A percentile compares a stretch with the other conserved stretches of the same genome.
Conservation (phyloP, 2,888 invertebrate species). For the Allophyes oxyacanthae region DNA sequence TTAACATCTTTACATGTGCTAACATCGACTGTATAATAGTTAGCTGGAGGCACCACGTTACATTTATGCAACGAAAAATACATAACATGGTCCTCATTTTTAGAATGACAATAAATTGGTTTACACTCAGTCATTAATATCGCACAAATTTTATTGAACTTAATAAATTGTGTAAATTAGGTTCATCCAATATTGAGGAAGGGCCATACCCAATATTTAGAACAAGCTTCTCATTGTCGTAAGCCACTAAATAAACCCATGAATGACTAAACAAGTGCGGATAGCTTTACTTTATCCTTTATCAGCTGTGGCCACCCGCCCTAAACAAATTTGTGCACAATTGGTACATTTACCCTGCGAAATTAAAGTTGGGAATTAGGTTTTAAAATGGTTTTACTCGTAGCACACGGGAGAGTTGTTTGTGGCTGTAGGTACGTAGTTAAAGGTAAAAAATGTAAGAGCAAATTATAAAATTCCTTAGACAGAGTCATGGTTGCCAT, state of each 20-base stretch:
- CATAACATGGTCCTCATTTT: too few relatives aligned
- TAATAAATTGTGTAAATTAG: not conserved
- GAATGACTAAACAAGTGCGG: slow-evolving; percentile 60
- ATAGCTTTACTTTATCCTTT: slow-evolving; percentile 69
- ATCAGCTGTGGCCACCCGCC: slow-evolving; percentile 70
- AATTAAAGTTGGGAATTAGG: slow-evolving; percentile 56
- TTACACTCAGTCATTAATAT: too few relatives aligned
- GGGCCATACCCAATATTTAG: slow-evolving; percentile 25
- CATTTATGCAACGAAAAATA: too few relatives aligned
- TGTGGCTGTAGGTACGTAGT: not conserved
- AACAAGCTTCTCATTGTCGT: slow-evolving; percentile 6
- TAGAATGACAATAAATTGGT: too few relatives aligned
- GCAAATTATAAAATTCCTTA: not conserved
- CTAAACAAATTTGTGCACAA: slow-evolving; percentile 75
- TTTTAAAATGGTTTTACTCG: slow-evolving; percentile 12
- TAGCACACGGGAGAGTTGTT: too few relatives aligned
- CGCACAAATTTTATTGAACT: too few relatives aligned
- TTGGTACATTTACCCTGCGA: slow-evolving; percentile 64
- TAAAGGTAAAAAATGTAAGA: slow-evolving; percentile 8
- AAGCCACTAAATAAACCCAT: slow-evolving; percentile 44
- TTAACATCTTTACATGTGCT: too few relatives aligned
- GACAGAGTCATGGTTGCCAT: too few relatives aligned
- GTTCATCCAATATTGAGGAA: not conserved
- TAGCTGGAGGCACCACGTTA: too few relatives aligned
- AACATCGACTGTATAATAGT: too few relatives aligned